Evolutionary conservation across 30 jellyfish, hydroid and myxozoan genomes (phyloP), one percentile per base, ranked within the genome.

Genomic region (Clytia hemisphaerica): DNA sequence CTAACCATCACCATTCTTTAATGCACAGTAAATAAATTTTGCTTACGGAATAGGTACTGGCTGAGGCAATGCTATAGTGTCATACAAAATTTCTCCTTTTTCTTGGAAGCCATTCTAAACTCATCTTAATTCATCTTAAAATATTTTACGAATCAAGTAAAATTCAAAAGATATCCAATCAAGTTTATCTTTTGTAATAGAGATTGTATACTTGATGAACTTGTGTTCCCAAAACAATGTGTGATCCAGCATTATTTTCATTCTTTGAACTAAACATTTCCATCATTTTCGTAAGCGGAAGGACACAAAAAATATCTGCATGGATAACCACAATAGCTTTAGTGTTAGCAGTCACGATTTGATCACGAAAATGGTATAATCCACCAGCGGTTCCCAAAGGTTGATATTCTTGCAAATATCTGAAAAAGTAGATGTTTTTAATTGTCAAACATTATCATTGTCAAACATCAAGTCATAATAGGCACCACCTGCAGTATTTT

Each of bases 351-450:
- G 80, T 75, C 16, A 61, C 15, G 27, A 88, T 80, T 68, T 88
- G 97, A 70, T 88, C 97, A 18, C 97, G 82, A 72, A 88, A 88
- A 46, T 79, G 94, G 51, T 88, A 88, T 53, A 88, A 54, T 2
- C 97, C 97, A 51, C 97, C 97, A 14, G 94, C 97, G 16, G 97
- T 88, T 16, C 97, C 97, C 36, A 88, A 83, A 2, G 97, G 97
- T 35, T 75, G 85, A 47, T 73, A 88, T 51, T 88, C 97, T 71
- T 88, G 97, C 26, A 88, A 74, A 34, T 88, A 88, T 34, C 97
- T 88, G 45, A 22, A 74, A 59, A 61, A 69, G 75, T 10, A 16
- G 29, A 28, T 12, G 15, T 24, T n/a, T n/a, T n/a, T n/a, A n/a
- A n/a, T n/a, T n/a, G n/a, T n/a, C n/a, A n/a, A n/a, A n/a, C n/a